A percentile compares a stretch with the other conserved stretches of the same genome.
Evolutionary conservation across 1,140 invertebrate species (phyloP).

Genomic region (Monochamus saltuarius): DNA sequence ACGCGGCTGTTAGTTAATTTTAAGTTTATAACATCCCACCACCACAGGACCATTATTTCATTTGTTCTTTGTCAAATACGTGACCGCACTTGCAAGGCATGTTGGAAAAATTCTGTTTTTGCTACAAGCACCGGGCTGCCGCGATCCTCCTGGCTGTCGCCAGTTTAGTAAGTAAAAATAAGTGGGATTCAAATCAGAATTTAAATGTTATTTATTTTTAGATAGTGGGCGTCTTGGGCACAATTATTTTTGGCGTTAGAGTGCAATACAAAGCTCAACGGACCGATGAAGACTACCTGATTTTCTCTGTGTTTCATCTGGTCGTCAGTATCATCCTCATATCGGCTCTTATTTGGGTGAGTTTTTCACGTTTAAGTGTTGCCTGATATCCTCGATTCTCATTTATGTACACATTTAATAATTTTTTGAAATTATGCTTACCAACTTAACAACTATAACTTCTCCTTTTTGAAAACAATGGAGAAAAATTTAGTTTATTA

Average conservation of each 20-base stretch:
- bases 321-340: conserved; percentile 3
- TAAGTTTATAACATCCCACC: too few relatives aligned
- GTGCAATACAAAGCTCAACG: not conserved
- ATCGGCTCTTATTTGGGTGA: conserved; percentile 16
- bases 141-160: conserved; percentile 14
- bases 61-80: too few relatives aligned
- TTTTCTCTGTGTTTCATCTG: conserved; percentile 13
- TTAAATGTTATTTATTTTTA: conserved; percentile 1
- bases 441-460: too few relatives aligned
- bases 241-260: conserved; percentile 1
- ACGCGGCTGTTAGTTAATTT: too few relatives aligned
- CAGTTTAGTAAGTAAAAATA: conserved; percentile 15
- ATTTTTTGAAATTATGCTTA: too few relatives aligned
- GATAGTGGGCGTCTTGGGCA: conserved; percentile 6
- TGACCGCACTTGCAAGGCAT: not conserved
- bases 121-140: conserved; percentile 13
- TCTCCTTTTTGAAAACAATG: too few relatives aligned
- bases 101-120: conserved; percentile 11
- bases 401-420: not conserved
- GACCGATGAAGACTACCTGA: conserved; percentile 9
- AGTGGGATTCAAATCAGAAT: not conserved
- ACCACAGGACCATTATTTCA: too few relatives aligned
- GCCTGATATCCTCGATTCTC: not conserved
- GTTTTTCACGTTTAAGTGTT: conserved; percentile 5
- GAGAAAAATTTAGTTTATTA: too few relatives aligned